A percentile compares a stretch with the other conserved stretches of the same genome.
These are phyloP conservation scores for Anabas testudineus DNA, from an alignment of 2,797 vertebrate genomes.

Conservation along the genomic window DNA sequence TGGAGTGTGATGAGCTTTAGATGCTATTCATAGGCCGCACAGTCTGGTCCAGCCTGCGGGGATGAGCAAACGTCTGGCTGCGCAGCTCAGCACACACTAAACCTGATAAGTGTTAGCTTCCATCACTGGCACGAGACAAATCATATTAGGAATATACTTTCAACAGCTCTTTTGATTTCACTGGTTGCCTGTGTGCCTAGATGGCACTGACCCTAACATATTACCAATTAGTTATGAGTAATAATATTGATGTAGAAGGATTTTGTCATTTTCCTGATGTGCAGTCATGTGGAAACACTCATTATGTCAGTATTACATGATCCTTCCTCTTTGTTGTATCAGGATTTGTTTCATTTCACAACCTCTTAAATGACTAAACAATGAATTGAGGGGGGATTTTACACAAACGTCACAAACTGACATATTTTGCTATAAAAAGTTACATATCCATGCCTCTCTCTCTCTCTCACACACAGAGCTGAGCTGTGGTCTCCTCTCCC, in stretches of 20 bases:
- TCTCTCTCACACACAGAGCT: constrained; percentile 10
- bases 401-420: constrained; percentile 2
- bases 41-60: constrained; percentile 23
- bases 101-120: constrained; percentile 40
- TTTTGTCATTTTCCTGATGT: not conserved
- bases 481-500: constrained; percentile 10
- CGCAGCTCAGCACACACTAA: constrained; percentile 6
- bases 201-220: not conserved
- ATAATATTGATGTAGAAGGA: not conserved
- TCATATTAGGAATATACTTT: constrained; percentile 1
- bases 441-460: not conserved
- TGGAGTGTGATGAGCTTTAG: constrained; percentile 9
- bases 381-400: constrained; percentile 24
- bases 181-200: not conserved
- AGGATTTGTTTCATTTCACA: constrained; percentile 32
- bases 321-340: constrained; percentile 3
- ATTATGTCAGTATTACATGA: not conserved
- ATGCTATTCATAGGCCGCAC: constrained; percentile 59
- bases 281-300: not conserved
- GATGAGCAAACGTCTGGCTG: constrained; percentile 43
- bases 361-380: not conserved
- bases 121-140: constrained; percentile 8
- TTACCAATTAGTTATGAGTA: not conserved
- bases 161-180: not conserved
- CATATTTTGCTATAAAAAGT: not conserved